phyloP scores from a whole-genome alignment of 2,888 invertebrate species.

The Xylota segnis region DNA sequence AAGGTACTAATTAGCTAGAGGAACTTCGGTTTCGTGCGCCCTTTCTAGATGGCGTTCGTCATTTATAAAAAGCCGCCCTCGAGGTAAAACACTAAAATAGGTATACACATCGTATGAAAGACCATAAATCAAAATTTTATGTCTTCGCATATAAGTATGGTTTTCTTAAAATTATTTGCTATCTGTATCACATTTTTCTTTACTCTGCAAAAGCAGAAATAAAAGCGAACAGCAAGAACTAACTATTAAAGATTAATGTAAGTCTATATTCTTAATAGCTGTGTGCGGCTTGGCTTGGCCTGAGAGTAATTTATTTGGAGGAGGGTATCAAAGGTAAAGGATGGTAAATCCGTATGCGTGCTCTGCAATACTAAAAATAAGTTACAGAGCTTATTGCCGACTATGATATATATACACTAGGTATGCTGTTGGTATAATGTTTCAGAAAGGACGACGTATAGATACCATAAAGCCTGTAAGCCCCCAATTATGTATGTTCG shows the following conservation, averaged over 20 bases:
- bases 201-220: background rate
- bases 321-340: conserved; percentile 18
- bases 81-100: background rate
- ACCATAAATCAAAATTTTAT: background rate
- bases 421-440: background rate
- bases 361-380: conserved; percentile 47
- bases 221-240: background rate
- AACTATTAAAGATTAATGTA: background rate
- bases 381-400: conserved; percentile 26
- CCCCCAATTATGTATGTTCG: conserved; percentile 32
- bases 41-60: background rate
- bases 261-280: background rate
- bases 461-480: conserved; percentile 13
- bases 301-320: conserved; percentile 1
- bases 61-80: background rate
- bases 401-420: background rate
- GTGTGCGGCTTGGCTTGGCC: too few relatives aligned
- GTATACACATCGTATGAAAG: background rate
- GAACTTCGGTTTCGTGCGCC: too few relatives aligned
- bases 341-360: conserved; percentile 36
- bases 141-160: background rate
- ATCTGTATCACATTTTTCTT: background rate
- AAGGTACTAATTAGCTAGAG: too few relatives aligned
- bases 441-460: conserved; percentile 9
- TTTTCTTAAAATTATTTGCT: background rate